Base-by-base conservation (phyloP, 2,113 vertebrate genomes). In the Chroicocephalus ridibundus region DNA sequence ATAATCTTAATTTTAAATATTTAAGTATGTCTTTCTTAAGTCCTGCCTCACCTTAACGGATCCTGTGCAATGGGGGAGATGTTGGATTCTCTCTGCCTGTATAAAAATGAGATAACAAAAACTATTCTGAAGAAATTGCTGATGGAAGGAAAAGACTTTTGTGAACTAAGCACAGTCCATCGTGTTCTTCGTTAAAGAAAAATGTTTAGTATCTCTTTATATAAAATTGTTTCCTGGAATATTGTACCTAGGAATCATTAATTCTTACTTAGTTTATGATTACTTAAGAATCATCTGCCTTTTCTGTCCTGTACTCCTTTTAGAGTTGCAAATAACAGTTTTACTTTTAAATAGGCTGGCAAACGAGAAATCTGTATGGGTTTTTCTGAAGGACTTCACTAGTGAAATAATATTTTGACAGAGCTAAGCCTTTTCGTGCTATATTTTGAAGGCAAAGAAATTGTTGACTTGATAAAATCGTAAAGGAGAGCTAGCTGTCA, bases 351-450 rank as follows among this genome's bases (percentile, higher is more conserved):
- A 89, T 84, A 76, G 69, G 25, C 55, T 89, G 62, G 26, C 76
- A 96, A 91, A 46, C 9, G 3, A 47, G 27, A 85, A 93, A 83
- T 71, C 34, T 64, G 8, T 38, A 13, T 65, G 66, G 49, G 42
- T 93, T 65, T 93, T 95, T 95, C 46, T 94, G 42, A 76, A 88
- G 78, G 32, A 55, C 55, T 92, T 78, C 27, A 36, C 57, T 57
- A 51, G 64, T 88, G 54, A 88, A 42, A 74, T 51, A 61, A 40
- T 76, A 13, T 88, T 95, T 92, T 96, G 91, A 90, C 25, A 82
- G 57, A 47, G 31, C n/a, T 57, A 65, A 75, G 34, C 20, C 6
- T 62, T 47, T 46, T 87, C 36, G 27, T 6, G 26, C 34, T 75
- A 0, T 61, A 1, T 86, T 78, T 92, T 95, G 47, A 86, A 92